Conservation (phyloP, 1,140 invertebrate species). For the Fopius arisanus region DNA sequence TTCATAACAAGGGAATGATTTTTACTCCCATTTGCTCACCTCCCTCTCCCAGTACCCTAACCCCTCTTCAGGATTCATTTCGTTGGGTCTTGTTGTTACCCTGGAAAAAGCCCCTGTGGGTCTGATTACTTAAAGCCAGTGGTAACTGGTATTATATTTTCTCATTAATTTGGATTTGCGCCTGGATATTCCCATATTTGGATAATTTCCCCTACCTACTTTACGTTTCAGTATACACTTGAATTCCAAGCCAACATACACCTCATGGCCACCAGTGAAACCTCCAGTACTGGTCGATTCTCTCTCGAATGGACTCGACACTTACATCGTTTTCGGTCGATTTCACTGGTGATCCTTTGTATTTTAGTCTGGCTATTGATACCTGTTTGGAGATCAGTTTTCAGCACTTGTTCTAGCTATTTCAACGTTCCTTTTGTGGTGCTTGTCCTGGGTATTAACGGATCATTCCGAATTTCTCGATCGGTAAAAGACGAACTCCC, state of each 20-base stretch:
- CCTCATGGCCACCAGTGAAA: conserved; percentile 10
- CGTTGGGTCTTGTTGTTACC: too few relatives aligned
- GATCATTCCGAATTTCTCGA: background rate
- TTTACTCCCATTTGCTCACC: too few relatives aligned
- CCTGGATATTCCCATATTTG: conserved; percentile 37
- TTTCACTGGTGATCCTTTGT: background rate
- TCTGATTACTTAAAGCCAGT: conserved; percentile 33
- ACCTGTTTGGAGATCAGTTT: background rate
- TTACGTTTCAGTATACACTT: background rate
- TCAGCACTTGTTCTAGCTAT: background rate
- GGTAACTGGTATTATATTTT: conserved; percentile 36
- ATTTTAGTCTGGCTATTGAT: too few relatives aligned
- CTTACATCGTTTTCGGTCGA: background rate
- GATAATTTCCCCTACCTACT: conserved; percentile 27
- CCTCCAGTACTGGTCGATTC: background rate
- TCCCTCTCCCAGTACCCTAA: background rate
- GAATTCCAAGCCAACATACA: background rate
- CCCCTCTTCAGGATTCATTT: too few relatives aligned
- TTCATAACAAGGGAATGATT: too few relatives aligned
- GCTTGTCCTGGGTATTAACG: background rate
- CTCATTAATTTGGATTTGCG: conserved; percentile 21
- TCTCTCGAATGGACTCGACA: background rate
- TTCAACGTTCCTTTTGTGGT: background rate
- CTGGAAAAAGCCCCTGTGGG: too few relatives aligned
- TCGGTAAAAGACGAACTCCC: background rate